Base-by-base conservation (phyloP, 1,140 invertebrate species). In the Agrilus planipennis region DNA sequence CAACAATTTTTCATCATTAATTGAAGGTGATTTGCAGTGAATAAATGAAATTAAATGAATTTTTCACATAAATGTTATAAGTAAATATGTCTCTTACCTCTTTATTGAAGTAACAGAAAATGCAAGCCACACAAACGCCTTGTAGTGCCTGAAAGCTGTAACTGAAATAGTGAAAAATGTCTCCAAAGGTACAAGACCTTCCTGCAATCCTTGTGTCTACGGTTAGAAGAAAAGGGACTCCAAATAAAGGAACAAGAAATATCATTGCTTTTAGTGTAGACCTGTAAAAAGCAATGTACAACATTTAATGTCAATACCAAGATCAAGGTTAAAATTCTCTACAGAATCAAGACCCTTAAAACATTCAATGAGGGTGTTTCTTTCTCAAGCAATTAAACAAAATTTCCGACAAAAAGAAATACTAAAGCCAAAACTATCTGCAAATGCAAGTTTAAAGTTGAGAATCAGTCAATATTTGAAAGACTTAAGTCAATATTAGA, bases 71-170 rank as follows among this genome's bases (percentile, higher is more conserved):
- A 9, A n/a, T 27, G n/a, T 12, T 32, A 32, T 14, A 9, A 21
- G 6, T 9, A 35, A 15, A 35, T 37, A 23, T 25, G 19, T 27
- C 42, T 32, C 17, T 61, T 55, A 76, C 74, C 64, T 77, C 73
- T 50, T 65, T 66, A 50, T 73, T 75, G 9, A 67, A 41, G 46
- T 74, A 77, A 50, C 75, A 77, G 47, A 73, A 76, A 0, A 76
- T 51, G 34, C 71, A 34, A 6, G 73, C 63, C 0, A 75, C 71
- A 11, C 71, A 51, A 19, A 73, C 58, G 2, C 73, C 73, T 49
- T 76, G 73, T 5, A 74, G 43, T 0, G 66, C 69, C 41, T 75
- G 73, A 11, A 75, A 50, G 0, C 65, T 49, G 43, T 73, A 75
- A 0, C 67, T 64, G 10, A 69, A 39, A 40, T 66, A 69, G 31